Evolutionary conservation across 2,113 vertebrate genomes (phyloP), one percentile per base, ranked within the genome.

Genomic region (Oophaga pumilio): DNA sequence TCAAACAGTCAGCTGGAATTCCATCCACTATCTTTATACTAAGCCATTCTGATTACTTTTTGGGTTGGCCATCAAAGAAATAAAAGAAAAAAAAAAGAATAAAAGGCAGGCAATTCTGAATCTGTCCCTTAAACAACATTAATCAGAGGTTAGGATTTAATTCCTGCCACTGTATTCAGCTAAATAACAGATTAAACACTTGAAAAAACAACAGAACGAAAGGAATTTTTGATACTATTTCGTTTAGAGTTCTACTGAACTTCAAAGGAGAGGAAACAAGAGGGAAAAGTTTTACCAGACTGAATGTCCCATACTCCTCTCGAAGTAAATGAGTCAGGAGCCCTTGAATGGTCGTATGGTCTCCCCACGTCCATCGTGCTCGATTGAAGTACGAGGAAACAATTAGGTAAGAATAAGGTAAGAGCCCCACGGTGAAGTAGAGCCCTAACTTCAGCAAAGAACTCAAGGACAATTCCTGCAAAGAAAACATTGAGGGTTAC

Each of bases 291-390:
- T 90, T 94, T 96, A 99, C 98, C 94, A 99, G 94, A 90, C 90
- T 97, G 94, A 99, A 99, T 10, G 97, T 99, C 92, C 98, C 98
- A n/a, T 99, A 99, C 91, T 99, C 98, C 90, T 96, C 92, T 92
- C 98, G 95, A 90, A 99, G 96, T 89, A 99, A 94, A 93, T 99
- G 98, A 43, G 95, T 98, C 90, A 98, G 91, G 90, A 99, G 95
- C 64, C 98, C 98, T 24, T 90, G 92, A 84, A 97, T 49, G n/a
- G 95, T 95, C 6, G 97, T 98, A 95, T 99, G 97, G 94, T 99
- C 98, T 89, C 98, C 98, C 98, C 98, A 99, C 90, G 96, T 99
- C 98, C 98, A 99, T 74, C 96, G 97, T 59, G 98, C 98, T 52
- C 76, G 92, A 91, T 89, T 97, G 91, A 97, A 89, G 94, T 93